A percentile compares a stretch with the other conserved stretches of the same genome.
Evolutionary conservation across 1,140 invertebrate species (phyloP).

Genomic region (Episyrphus balteatus): DNA sequence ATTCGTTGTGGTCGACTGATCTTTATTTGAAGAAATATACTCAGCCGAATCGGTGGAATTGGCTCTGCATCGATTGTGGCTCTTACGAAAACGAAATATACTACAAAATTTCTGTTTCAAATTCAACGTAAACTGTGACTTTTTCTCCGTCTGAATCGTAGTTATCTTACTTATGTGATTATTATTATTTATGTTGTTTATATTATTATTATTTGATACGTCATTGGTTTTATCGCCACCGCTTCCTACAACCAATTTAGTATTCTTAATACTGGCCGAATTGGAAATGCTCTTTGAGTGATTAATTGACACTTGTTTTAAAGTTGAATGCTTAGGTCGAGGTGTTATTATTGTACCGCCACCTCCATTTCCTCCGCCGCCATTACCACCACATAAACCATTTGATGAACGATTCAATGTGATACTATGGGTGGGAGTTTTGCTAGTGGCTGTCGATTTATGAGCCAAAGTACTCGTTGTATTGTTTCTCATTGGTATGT

Average conservation of each 20-base stretch:
- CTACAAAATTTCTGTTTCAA: slow-evolving; percentile 79
- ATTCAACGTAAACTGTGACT: slow-evolving; percentile 43
- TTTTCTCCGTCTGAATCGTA: slow-evolving; percentile 24
- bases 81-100: slow-evolving; percentile 60
- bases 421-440: too few species aligned
- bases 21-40: slow-evolving; percentile 34
- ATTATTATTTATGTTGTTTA: slow-evolving; percentile 5
- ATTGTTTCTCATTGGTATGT: slow-evolving; percentile 33
- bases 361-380: slow-evolving; percentile 1
- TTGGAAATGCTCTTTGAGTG: neutral
- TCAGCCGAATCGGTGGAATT: slow-evolving; percentile 7
- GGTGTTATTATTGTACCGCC: slow-evolving; percentile 19
- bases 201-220: neutral
- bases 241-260: neutral
- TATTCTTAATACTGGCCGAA: neutral
- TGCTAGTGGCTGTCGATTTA: too few species aligned
- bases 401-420: too few species aligned
- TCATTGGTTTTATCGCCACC: neutral
- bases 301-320: neutral
- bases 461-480: too few species aligned
- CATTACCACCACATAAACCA: too few species aligned
- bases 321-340: neutral
- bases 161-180: slow-evolving; percentile 30
- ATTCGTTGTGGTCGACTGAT: slow-evolving; percentile 27
- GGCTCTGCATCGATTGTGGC: slow-evolving; percentile 30